These are phyloP conservation scores for Exocentrus adspersus DNA, from an alignment of 2,888 invertebrate genomes.

Conservation along the genomic window DNA sequence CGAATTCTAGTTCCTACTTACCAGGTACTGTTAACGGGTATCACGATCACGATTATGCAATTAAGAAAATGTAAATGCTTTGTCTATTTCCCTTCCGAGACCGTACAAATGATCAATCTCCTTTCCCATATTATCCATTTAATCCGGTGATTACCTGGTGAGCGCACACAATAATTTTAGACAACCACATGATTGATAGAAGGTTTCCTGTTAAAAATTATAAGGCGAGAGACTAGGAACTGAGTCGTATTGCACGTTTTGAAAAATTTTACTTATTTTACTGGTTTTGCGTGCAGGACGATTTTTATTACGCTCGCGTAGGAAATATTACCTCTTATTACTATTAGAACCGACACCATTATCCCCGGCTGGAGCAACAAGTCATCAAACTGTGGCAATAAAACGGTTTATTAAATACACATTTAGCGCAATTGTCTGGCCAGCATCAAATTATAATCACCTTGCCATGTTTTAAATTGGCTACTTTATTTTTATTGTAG, in stretches of 20 bases:
- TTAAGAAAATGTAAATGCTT: constrained; percentile 8
- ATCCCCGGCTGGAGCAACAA: constrained; percentile 2
- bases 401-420: constrained; percentile 11
- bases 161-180: constrained; percentile 6
- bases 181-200: constrained; percentile 14
- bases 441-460: background rate
- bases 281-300: background rate
- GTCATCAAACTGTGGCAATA: background rate
- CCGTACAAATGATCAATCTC: constrained; percentile 8
- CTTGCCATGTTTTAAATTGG: background rate
- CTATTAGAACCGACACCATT: constrained; percentile 19
- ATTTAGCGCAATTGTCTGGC: background rate
- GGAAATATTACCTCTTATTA: constrained; percentile 10
- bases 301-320: constrained; percentile 1
- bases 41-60: constrained; percentile 12
- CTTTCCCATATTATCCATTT: constrained; percentile 14
- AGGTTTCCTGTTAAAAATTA: background rate
- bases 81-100: background rate
- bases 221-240: background rate
- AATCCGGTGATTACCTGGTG: constrained; percentile 1
- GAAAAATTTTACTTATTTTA: too few species aligned
- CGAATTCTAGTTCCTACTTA: background rate
- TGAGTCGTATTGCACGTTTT: background rate
- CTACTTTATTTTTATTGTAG: background rate
- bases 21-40: constrained; percentile 8